A percentile compares a stretch with the other conserved stretches of the same genome.
phyloP scores from a whole-genome alignment of 1,140 invertebrate species.

The Tetramorium simillimum region DNA sequence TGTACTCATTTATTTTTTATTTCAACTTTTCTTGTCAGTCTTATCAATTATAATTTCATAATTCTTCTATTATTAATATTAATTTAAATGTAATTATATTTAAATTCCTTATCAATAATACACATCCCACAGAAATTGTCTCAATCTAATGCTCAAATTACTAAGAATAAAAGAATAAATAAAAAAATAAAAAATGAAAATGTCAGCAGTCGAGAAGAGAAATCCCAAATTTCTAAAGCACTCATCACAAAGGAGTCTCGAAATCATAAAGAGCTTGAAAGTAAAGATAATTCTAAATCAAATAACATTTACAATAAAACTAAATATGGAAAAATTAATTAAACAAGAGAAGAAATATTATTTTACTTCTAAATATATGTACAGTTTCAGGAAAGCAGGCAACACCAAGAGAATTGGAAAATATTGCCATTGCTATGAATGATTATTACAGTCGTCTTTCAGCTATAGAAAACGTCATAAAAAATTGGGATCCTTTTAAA shows the following conservation, averaged over 20 bases:
- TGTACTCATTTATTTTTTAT: background rate
- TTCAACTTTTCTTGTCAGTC: background rate
- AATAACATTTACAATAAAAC: conserved; percentile 27
- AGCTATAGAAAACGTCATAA: conserved; percentile 62
- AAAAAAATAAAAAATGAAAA: background rate
- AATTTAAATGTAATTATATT: background rate
- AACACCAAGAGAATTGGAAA: conserved; percentile 4
- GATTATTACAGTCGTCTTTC: conserved; percentile 64
- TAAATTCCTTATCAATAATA: background rate
- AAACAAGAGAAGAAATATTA: background rate
- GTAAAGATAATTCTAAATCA: conserved; percentile 24
- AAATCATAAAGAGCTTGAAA: conserved; percentile 19
- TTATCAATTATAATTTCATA: background rate
- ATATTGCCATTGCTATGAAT: conserved; percentile 58
- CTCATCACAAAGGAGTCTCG: background rate
- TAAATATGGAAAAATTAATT: background rate
- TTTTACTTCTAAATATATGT: background rate
- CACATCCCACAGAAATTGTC: background rate
- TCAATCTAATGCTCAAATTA: background rate
- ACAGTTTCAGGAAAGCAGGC: conserved; percentile 8
- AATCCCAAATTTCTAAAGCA: background rate
- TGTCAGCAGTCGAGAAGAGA: background rate
- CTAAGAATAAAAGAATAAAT: conserved; percentile 12
- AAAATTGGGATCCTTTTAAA: conserved; percentile 65
- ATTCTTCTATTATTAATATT: conserved; percentile 11